Conservation (phyloP, 2,113 vertebrate species). For the Chlorodrepanis virens region DNA sequence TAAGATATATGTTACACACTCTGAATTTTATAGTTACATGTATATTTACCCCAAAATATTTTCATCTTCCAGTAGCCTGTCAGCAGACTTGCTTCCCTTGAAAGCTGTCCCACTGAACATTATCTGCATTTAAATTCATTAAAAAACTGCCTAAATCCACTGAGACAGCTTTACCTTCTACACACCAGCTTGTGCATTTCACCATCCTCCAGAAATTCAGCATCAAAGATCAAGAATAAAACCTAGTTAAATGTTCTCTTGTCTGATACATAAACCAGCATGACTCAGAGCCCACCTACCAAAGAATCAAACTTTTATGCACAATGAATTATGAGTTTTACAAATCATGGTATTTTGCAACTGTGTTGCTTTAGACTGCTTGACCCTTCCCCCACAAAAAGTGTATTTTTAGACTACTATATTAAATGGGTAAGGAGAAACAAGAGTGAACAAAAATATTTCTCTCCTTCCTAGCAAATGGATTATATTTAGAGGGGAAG, state of each 20-base stretch:
- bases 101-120: neutral
- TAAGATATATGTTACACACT: neutral
- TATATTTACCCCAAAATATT: neutral
- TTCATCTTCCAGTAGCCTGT: neutral
- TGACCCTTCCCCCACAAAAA: neutral
- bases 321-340: neutral
- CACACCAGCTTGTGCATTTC: neutral
- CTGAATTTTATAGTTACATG: neutral
- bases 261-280: neutral
- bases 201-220: neutral
- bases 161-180: neutral
- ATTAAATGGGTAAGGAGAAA: neutral
- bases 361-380: neutral
- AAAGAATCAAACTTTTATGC: neutral
- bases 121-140: neutral
- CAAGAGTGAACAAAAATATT: neutral
- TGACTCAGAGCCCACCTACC: neutral
- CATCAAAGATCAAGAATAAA: neutral
- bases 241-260: neutral
- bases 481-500: neutral
- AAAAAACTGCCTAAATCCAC: neutral
- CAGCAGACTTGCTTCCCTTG: neutral
- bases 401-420: neutral
- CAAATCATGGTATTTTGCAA: neutral
- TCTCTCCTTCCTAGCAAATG: neutral